A percentile compares a stretch with the other conserved stretches of the same genome.
Evolutionary conservation across 1,140 invertebrate genomes (phyloP).

Genomic region (Drosophila jambulina): DNA sequence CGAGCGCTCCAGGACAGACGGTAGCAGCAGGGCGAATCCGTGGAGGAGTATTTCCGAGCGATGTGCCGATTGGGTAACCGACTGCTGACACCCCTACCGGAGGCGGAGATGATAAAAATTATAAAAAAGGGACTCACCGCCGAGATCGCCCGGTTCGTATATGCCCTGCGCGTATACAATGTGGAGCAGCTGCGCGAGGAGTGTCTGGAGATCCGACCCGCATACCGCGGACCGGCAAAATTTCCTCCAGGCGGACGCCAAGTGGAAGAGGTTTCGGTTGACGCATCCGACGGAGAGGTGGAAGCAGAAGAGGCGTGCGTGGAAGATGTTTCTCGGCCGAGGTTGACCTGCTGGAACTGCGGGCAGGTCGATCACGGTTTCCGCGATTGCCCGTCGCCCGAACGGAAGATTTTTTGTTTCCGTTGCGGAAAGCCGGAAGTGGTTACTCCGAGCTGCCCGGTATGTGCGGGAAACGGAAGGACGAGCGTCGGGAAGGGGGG

Average conservation of each 20-base stretch:
- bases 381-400: background rate
- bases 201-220: background rate
- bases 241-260: background rate
- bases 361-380: background rate
- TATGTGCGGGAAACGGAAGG: background rate
- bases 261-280: background rate
- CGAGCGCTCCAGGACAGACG: background rate
- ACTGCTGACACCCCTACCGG: background rate
- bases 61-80: fast-evolving
- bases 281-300: background rate
- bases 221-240: background rate
- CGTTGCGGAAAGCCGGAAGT: background rate
- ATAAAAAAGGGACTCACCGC: background rate
- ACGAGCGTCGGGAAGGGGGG: background rate
- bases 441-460: background rate
- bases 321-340: background rate
- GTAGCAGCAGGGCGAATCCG: background rate
- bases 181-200: background rate
- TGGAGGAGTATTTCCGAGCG: too few relatives aligned
- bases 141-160: background rate
- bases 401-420: background rate
- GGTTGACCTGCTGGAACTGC: background rate
- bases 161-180: too few relatives aligned
- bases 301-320: background rate
- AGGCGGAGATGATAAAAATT: background rate